Percentiles rank a stretch among this genome's conserved stretches.
Evolutionary conservation across 2,888 invertebrate genomes (phyloP).

Genomic region (Campoplex capitator): DNA sequence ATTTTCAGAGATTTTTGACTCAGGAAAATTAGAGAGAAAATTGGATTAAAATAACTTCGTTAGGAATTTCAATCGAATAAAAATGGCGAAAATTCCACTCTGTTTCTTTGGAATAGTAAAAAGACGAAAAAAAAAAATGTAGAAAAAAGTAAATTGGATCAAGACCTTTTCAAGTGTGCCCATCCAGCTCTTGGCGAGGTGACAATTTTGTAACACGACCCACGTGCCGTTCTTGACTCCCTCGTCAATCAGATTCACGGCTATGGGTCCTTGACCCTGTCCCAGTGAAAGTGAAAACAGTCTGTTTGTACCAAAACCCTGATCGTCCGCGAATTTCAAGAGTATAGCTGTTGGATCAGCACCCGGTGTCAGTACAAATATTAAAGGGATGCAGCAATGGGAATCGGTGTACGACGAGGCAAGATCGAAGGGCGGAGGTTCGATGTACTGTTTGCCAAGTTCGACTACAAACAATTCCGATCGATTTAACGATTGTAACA

Average conservation of each 20-base stretch:
- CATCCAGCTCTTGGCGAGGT: constrained; percentile 98
- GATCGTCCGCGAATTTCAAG: constrained; percentile 97
- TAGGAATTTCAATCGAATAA: too few relatives aligned
- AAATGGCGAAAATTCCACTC: too few relatives aligned
- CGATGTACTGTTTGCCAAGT: constrained; percentile 92
- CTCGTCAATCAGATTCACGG: constrained; percentile 93
- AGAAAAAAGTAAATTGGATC: constrained; percentile 17
- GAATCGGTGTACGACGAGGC: constrained; percentile 94
- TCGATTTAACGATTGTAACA: background rate
- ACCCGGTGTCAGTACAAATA: constrained; percentile 96
- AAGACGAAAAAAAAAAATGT: background rate
- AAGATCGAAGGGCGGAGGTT: constrained; percentile 96
- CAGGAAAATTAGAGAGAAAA: too few relatives aligned
- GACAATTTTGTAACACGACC: constrained; percentile 98
- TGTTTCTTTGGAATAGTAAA: background rate
- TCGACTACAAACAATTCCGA: constrained; percentile 85
- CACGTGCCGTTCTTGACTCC: constrained; percentile 94
- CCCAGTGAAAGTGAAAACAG: constrained; percentile 94
- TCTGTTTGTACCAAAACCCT: constrained; percentile 92
- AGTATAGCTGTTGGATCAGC: constrained; percentile 96
- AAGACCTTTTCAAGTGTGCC: constrained; percentile 93
- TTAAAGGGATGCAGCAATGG: constrained; percentile 93
- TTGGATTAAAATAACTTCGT: too few relatives aligned
- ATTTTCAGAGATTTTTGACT: too few relatives aligned
- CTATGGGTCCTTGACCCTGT: constrained; percentile 97